A percentile compares a stretch with the other conserved stretches of the same genome.
Evolutionary conservation across 2,888 invertebrate species (phyloP).

Genomic region (Diloba caeruleocephala): DNA sequence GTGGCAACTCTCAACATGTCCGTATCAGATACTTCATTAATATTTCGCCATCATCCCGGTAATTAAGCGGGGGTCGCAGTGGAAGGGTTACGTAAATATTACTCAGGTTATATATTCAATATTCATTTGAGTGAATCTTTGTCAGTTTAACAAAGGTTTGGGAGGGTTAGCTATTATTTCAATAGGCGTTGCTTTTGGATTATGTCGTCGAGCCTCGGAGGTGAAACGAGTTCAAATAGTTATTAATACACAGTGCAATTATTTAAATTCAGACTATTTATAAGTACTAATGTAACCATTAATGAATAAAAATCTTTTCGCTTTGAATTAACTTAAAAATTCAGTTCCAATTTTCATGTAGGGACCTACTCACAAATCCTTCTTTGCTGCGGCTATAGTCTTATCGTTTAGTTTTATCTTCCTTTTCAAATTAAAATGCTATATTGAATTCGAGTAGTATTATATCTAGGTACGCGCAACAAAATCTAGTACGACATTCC

Average conservation of each 20-base stretch:
- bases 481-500: no score
- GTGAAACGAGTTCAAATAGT: conserved; percentile 1
- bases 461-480: no score
- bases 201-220: conserved; percentile 34
- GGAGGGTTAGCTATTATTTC: conserved; percentile 13
- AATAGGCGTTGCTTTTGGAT: conserved; percentile 7
- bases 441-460: no score
- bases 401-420: no score
- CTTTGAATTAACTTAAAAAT: no score
- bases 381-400: no score
- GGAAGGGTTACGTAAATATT: conserved; percentile 64
- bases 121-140: conserved; percentile 48
- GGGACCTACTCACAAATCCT: no score
- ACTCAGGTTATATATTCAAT: conserved; percentile 45
- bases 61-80: conserved; percentile 70
- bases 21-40: conserved; percentile 83
- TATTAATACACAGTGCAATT: background rate
- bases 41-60: conserved; percentile 76
- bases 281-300: no score
- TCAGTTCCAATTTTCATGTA: no score
- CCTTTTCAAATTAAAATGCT: no score
- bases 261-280: no score
- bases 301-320: no score
- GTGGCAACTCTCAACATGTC: conserved; percentile 68
- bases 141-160: conserved; percentile 46